Conservation (phyloP, 1,140 invertebrate genomes). For the Plectrocnemia conspersa region DNA sequence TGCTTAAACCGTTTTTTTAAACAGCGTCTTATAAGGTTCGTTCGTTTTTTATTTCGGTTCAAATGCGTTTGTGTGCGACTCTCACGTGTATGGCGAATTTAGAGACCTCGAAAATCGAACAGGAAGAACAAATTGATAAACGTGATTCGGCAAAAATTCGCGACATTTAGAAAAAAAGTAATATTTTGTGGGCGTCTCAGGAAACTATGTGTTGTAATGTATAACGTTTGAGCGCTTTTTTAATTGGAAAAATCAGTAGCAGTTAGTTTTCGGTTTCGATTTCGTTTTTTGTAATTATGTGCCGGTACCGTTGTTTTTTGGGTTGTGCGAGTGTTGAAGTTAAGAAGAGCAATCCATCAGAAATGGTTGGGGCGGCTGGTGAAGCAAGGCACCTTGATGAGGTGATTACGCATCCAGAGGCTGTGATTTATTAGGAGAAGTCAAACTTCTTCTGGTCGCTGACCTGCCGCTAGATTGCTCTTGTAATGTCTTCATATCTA, state of each 20-base stretch:
- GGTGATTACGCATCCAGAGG: constrained; percentile 30
- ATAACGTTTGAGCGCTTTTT: too few relatives aligned
- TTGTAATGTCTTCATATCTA: constrained; percentile 31
- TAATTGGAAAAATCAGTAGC: background rate
- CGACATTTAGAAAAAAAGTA: constrained; percentile 13
- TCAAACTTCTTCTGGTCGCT: constrained; percentile 23
- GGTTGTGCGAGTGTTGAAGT: background rate
- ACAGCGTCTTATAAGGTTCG: too few relatives aligned
- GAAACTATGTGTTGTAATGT: too few relatives aligned
- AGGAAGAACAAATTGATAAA: constrained; percentile 30
- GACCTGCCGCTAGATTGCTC: constrained; percentile 29
- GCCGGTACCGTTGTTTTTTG: background rate
- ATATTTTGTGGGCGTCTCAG: constrained; percentile 20
- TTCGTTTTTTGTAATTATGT: constrained; percentile 16
- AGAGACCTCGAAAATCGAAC: constrained; percentile 3
- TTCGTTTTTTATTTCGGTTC: background rate
- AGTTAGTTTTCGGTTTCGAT: constrained; percentile 13
- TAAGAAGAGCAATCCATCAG: constrained; percentile 11
- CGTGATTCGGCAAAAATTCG: constrained; percentile 22
- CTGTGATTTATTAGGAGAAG: constrained; percentile 31
- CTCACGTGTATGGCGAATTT: too few relatives aligned
- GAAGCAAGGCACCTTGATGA: constrained; percentile 31
- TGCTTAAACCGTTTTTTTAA: too few relatives aligned
- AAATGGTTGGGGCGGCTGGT: constrained; percentile 12
- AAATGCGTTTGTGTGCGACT: background rate